These are phyloP conservation scores for Latrodectus elegans DNA, from an alignment of 2,888 invertebrate species.

Conservation along the genomic window DNA sequence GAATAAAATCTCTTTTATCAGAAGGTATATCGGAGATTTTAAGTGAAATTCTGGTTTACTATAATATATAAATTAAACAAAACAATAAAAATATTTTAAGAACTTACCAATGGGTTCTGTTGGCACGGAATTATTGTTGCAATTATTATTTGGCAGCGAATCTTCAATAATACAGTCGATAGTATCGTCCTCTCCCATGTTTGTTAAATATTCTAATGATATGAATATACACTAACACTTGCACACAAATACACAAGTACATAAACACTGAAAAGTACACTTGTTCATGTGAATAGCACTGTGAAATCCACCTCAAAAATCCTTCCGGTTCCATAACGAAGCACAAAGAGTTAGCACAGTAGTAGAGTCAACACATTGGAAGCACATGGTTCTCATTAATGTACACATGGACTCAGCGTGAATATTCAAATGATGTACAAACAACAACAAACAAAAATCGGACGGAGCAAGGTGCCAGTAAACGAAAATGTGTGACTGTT, in stretches of 20 bases:
- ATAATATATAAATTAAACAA: neutral
- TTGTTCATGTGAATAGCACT: conserved; percentile 12
- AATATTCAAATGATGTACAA: conserved; percentile 36
- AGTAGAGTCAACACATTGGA: neutral
- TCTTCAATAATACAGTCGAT: conserved; percentile 37
- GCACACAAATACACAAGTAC: conserved; percentile 31
- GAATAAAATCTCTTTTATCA: too few relatives aligned
- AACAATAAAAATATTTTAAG: neutral
- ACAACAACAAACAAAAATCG: conserved; percentile 32
- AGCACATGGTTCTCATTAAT: neutral
- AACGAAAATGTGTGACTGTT: conserved; percentile 34
- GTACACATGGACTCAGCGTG: neutral
- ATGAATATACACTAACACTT: conserved; percentile 15
- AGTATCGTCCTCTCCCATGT: conserved; percentile 39
- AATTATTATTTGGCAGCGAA: conserved; percentile 22
- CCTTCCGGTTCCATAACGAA: conserved; percentile 30
- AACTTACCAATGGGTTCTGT: conserved; percentile 58
- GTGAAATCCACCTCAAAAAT: conserved; percentile 40
- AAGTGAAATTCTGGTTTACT: too few relatives aligned
- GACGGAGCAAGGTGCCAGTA: conserved; percentile 10
- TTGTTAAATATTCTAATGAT: neutral
- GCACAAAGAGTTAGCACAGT: neutral
- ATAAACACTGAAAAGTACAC: conserved; percentile 21
- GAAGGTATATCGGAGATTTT: too few relatives aligned
- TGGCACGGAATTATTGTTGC: conserved; percentile 44